A percentile compares a stretch with the other conserved stretches of the same genome.
phyloP scores from a whole-genome alignment of 1,140 invertebrate species.

The Neelides sp. region DNA sequence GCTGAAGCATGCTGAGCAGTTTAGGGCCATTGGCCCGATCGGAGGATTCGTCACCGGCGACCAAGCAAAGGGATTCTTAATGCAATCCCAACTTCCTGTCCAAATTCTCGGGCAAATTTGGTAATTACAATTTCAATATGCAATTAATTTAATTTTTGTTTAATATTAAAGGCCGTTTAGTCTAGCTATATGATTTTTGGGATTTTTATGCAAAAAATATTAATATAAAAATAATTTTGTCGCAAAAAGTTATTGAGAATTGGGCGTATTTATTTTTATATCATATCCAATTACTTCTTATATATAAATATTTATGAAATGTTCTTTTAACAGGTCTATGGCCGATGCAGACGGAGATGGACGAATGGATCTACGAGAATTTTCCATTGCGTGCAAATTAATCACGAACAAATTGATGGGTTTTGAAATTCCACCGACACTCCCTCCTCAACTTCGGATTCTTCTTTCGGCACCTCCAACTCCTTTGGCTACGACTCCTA shows the following conservation, averaged over 20 bases:
- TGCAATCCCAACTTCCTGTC: slow-evolving; percentile 82
- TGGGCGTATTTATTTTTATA: slow-evolving; percentile 7
- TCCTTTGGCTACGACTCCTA: slow-evolving; percentile 7
- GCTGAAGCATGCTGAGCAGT: slow-evolving; percentile 79
- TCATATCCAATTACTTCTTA: neutral
- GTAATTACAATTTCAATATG: slow-evolving; percentile 42
- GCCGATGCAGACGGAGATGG: slow-evolving; percentile 94
- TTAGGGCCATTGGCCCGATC: slow-evolving; percentile 68
- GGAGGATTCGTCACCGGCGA: slow-evolving; percentile 83
- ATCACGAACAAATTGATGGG: slow-evolving; percentile 88
- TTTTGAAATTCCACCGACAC: slow-evolving; percentile 68
- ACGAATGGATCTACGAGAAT: slow-evolving; percentile 90
- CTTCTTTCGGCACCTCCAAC: neutral
- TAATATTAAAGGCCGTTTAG: neutral
- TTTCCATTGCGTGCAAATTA: slow-evolving; percentile 93
- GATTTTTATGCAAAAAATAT: no score
- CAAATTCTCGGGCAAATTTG: slow-evolving; percentile 83
- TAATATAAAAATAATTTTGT: slow-evolving; percentile 1
- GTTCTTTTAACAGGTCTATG: slow-evolving; percentile 52
- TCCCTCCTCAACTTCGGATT: slow-evolving; percentile 67
- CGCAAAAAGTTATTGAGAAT: slow-evolving; percentile 2
- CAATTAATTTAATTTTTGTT: neutral
- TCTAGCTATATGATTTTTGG: no score
- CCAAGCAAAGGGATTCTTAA: slow-evolving; percentile 85
- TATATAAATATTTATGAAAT: neutral